phyloP scores from a whole-genome alignment of 1,140 invertebrate genomes.

The Chionoecetes opilio region DNA sequence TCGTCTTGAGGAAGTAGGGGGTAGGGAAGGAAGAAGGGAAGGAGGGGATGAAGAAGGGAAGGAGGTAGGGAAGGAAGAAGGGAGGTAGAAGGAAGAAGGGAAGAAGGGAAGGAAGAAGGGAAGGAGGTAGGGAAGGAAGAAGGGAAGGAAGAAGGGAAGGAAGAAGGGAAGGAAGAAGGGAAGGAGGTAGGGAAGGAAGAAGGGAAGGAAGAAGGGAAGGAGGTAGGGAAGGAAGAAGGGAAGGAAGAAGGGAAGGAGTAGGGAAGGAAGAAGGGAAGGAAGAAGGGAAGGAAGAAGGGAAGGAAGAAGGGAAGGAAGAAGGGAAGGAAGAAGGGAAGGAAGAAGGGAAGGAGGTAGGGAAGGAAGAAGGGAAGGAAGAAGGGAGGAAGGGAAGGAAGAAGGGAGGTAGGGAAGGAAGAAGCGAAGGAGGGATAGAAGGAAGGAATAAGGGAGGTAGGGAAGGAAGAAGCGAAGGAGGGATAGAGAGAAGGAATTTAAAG shows the following conservation, averaged over 20 bases:
- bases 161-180: not conserved
- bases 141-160: not conserved
- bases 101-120: not conserved
- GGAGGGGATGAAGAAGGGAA: not conserved
- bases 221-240: not conserved
- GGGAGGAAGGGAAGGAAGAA: not conserved
- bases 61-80: not conserved
- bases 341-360: not conserved
- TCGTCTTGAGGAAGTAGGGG: not conserved
- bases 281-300: not conserved
- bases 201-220: not conserved
- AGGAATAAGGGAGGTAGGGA: not conserved
- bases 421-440: not conserved
- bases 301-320: not conserved
- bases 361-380: not conserved
- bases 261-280: not conserved
- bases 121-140: not conserved
- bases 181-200: too few relatives aligned
- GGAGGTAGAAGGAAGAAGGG: not conserved
- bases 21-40: not conserved
- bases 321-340: not conserved
- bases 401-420: not conserved
- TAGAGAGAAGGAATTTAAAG: too few relatives aligned
- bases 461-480: too few relatives aligned
- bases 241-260: not conserved